Evolutionary conservation across 2,797 vertebrate genomes (phyloP), one percentile per base, ranked within the genome.

Genomic region (Gymnoscopelus braueri): DNA sequence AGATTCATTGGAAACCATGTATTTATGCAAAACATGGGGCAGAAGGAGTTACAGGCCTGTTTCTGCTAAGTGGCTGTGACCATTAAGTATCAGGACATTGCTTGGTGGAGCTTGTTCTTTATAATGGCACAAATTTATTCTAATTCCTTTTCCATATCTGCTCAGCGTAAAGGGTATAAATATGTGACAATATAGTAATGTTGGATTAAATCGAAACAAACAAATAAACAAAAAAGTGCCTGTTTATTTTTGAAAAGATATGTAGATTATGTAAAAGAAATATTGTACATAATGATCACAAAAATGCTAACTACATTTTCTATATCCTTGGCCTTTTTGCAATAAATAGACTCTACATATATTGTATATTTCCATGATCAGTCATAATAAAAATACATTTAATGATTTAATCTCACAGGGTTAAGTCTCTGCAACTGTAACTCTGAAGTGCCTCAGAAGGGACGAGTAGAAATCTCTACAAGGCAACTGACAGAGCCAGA

Each of bases 221-320:
- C 51, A 78, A 55, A 50, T 49, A 70, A 78, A 85, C 53, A 81
- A 19, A 10, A 61, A 82, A 53, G 49, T 51, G 61, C 65, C 3
- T 6, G 71, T 93, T 90, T 90, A 92, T 91, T 93, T 51, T 65
- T 35, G 69, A 50, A 52, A 60, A 72, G 72, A 83, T 77, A 88
- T 77, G 77, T 74, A 80, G 79, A 77, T 74, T 87, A 86, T 87
- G 73, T 67, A 63, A 89, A 89, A 86, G 73, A 84, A 84, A 71
- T 61, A 61, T 65, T 81, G 55, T 83, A 88, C 86, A 90, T 74
- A 52, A 70, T 63, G 54, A 80, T 86, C 75, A 78, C 26, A 83
- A 88, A 89, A 89, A 82, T 87, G 87, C 65, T 72, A 54, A 72
- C 63, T 64, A 64, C 24, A 61, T 63, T 67, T 71, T 69, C 75